Evolutionary conservation across 2,113 vertebrate genomes (phyloP).

Genomic region (Anarrhichthys ocellatus): DNA sequence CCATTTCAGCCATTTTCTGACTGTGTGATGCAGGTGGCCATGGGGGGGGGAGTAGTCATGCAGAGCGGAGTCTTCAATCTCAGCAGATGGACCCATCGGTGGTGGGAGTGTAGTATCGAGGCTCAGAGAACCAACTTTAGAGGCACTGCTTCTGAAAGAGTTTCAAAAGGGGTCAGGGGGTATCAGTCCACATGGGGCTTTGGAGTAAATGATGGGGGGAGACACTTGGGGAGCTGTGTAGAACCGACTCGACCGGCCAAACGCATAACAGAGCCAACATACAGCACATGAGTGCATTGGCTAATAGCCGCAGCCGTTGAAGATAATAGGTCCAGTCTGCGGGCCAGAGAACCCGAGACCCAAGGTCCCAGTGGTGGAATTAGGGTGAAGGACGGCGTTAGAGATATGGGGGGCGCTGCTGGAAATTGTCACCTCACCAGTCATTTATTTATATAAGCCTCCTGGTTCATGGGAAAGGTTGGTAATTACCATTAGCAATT

Average conservation of each 20-base stretch:
- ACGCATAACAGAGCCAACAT: slow-evolving; percentile 31
- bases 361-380: slow-evolving; percentile 60
- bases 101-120: slow-evolving; percentile 45
- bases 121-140: slow-evolving; percentile 62
- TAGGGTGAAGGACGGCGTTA: slow-evolving; percentile 68
- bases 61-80: slow-evolving; percentile 63
- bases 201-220: slow-evolving; percentile 62
- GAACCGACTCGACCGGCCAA: slow-evolving; percentile 41
- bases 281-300: slow-evolving; percentile 58
- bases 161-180: slow-evolving; percentile 65
- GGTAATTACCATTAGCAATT: slow-evolving; percentile 78
- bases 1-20: slow-evolving; percentile 68
- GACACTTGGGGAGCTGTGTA: slow-evolving; percentile 32
- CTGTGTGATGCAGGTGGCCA: slow-evolving; percentile 62
- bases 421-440: slow-evolving; percentile 49
- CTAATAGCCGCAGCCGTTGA: slow-evolving; percentile 64
- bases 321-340: slow-evolving; percentile 61
- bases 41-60: slow-evolving; percentile 47
- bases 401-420: slow-evolving; percentile 43
- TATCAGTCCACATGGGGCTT: slow-evolving; percentile 37
- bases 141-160: slow-evolving; percentile 51
- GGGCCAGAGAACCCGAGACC: slow-evolving; percentile 56
- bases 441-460: slow-evolving; percentile 78
- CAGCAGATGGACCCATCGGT: slow-evolving; percentile 64
- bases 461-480: slow-evolving; percentile 68